Percentiles rank a stretch among this genome's conserved stretches.
Conservation (phyloP, 2,113 vertebrate species). For the Parotia lawesii region DNA sequence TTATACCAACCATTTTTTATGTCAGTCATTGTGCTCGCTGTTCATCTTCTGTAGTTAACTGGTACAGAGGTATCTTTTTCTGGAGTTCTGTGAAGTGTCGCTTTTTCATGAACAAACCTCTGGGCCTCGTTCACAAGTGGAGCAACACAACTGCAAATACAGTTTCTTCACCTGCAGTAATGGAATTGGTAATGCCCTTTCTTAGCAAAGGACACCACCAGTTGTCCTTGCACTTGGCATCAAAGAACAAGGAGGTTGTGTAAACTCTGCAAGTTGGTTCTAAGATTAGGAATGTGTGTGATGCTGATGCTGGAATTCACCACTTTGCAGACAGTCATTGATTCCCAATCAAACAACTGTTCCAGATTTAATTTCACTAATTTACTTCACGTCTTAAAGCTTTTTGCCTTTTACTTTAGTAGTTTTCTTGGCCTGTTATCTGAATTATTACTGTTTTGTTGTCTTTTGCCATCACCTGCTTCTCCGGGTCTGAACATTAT, state of each 20-base stretch:
- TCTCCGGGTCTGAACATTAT: neutral
- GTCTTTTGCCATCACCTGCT: slow-evolving; percentile 12
- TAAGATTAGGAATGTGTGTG: neutral
- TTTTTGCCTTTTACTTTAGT: neutral
- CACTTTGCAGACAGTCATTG: neutral
- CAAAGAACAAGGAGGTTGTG: neutral
- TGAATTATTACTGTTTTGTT: neutral
- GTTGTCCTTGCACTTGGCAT: neutral
- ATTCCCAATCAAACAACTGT: neutral
- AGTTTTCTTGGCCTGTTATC: neutral
- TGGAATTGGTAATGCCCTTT: neutral
- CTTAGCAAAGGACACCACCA: neutral
- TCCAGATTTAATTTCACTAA: neutral
- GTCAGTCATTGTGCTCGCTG: neutral
- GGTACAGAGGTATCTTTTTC: neutral
- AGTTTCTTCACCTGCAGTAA: neutral
- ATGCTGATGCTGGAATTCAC: neutral
- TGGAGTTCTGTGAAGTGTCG: neutral
- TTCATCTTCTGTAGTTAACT: neutral
- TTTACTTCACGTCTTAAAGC: neutral
- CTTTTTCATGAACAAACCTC: neutral
- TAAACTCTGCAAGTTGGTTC: neutral
- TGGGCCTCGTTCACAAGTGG: neutral
- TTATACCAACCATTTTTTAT: neutral
- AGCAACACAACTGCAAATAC: neutral